Evolutionary conservation across 1,140 invertebrate species (phyloP), one percentile per base, ranked within the genome.

Genomic region (Diachasma alloeum): DNA sequence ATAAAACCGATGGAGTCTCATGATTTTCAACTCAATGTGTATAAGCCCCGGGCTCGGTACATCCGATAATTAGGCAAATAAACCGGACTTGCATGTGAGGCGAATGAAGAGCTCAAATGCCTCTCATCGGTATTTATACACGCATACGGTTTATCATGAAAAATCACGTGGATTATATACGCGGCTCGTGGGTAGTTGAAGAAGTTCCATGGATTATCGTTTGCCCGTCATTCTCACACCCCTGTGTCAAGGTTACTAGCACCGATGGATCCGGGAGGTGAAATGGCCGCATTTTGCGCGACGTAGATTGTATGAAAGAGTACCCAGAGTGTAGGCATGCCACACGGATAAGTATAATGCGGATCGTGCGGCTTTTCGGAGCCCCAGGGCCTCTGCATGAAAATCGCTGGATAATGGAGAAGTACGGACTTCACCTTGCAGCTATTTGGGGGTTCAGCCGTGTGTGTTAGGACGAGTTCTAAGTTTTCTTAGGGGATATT

Each of bases 351-450:
- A 85, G 82, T 83, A 86, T 83, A 87, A 86, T 85, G 84, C 83
- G 82, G 83, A 75, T 88, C 84, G 86, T 85, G 84, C 81, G 79
- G 82, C 81, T 86, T 87, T 86, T 46, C 11, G 82, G 80, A 81
- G 79, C 85, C 86, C 82, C 84, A 80, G 84, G 87, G 86, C 86
- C 86, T 83, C 84, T 87, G 87, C 85, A 85, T 87, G 83, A 85
- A 86, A 86, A 85, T 85, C 82, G 83, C 87, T 87, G 87, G 87
- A 83, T 88, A 88, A 88, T 87, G 77, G 82, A 83, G 80, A 31
- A 69, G 46, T 63, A 63, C 24, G 59, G 24, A 63, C 59, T 63
- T 26, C 24, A 63, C 17, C 59, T 63, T 13, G 22, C 10, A 63
- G 59, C 59, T 19, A 63, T 63, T 63, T 63, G 19, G 59, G 44